These are phyloP conservation scores for Lochmaea capreae DNA, from an alignment of 2,888 invertebrate species.

Conservation along the genomic window DNA sequence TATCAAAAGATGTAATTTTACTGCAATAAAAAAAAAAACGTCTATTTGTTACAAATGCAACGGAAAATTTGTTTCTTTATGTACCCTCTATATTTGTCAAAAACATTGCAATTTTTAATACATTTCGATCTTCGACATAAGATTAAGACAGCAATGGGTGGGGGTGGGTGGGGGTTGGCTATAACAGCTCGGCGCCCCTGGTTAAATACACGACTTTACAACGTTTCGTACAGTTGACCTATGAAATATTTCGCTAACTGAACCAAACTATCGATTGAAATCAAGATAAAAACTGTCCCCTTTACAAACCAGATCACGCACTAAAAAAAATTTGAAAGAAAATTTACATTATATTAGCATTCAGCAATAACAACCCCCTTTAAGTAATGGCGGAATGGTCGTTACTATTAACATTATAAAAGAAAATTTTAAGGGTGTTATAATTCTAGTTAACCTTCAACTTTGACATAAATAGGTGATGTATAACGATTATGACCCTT, in stretches of 20 bases:
- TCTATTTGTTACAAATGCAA: no score
- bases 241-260: not conserved
- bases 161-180: no score
- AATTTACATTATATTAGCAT: constrained; percentile 23
- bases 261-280: constrained; percentile 16
- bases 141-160: no score
- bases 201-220: not conserved
- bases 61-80: no score
- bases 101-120: no score
- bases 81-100: no score
- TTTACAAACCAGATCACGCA: constrained; percentile 25
- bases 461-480: constrained; percentile 20
- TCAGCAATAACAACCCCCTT: constrained; percentile 25
- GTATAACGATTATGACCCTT: constrained; percentile 16
- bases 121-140: no score
- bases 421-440: constrained; percentile 25
- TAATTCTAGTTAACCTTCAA: constrained; percentile 24
- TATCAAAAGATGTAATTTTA: no score
- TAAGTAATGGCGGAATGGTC: constrained; percentile 27
- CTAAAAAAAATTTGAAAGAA: constrained; percentile 14
- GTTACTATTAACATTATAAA: constrained; percentile 31
- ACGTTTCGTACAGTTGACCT: not conserved
- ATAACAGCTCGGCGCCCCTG: no score
- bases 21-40: no score
- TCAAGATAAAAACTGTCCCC: constrained; percentile 7